Percentiles rank a stretch among this genome's conserved stretches.
phyloP scores from a whole-genome alignment of 2,888 invertebrate genomes.

The Actias luna region DNA sequence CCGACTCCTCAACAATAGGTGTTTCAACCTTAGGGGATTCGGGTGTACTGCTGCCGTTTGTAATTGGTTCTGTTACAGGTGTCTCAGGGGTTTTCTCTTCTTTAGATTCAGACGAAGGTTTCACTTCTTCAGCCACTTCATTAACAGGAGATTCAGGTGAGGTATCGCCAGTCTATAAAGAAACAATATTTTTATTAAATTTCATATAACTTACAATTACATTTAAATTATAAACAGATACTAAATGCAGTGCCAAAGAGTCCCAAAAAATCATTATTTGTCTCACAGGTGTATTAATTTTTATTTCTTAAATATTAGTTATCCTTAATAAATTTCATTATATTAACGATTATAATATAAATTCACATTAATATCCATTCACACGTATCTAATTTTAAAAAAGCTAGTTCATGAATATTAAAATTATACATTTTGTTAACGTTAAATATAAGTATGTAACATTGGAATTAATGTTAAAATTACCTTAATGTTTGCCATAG shows the following conservation, averaged over 20 bases:
- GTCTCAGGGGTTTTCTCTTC: constrained; percentile 75
- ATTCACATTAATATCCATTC: too few species aligned
- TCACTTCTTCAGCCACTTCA: constrained; percentile 56
- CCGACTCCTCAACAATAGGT: constrained; percentile 32
- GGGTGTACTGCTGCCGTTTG: constrained; percentile 72
- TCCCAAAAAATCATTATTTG: neutral
- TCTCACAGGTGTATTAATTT: too few species aligned
- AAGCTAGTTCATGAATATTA: neutral
- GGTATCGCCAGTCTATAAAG: constrained; percentile 65
- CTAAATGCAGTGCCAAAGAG: neutral
- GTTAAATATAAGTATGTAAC: constrained; percentile 10
- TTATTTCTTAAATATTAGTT: too few species aligned
- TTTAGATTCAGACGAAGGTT: constrained; percentile 53
- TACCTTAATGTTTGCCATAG: constrained; percentile 68
- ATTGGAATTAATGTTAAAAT: constrained; percentile 13
- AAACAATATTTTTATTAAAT: constrained; percentile 22
- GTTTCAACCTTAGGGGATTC: constrained; percentile 60
- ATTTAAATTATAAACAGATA: neutral
- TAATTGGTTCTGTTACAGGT: constrained; percentile 74
- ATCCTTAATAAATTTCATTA: too few species aligned
- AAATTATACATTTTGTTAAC: constrained; percentile 10
- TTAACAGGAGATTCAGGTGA: constrained; percentile 55
- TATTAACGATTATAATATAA: too few species aligned
- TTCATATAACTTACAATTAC: neutral
- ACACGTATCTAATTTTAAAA: neutral